A percentile compares a stretch with the other conserved stretches of the same genome.
These are phyloP conservation scores for Chauna torquata DNA, from an alignment of 2,113 vertebrate genomes.

Conservation along the genomic window DNA sequence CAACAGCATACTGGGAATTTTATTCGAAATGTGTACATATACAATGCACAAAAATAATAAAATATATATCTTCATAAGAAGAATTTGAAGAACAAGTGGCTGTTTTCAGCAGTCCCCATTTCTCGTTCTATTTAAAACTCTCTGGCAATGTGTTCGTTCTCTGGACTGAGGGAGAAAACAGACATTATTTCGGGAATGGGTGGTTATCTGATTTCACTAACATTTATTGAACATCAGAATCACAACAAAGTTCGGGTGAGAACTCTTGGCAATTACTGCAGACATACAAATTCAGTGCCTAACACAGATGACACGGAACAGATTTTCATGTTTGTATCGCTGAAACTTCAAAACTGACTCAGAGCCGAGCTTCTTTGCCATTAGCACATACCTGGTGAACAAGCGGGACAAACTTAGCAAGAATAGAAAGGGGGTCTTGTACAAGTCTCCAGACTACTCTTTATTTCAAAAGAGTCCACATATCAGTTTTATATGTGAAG, in stretches of 20 bases:
- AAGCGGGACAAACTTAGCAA: neutral
- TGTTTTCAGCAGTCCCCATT: constrained; percentile 34
- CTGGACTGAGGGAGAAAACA: constrained; percentile 40
- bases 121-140: constrained; percentile 61
- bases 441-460: neutral
- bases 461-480: neutral
- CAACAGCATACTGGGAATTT: neutral
- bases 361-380: neutral
- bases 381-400: neutral
- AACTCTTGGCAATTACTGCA: constrained; percentile 41
- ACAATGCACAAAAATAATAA: constrained; percentile 35
- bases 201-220: constrained; percentile 49
- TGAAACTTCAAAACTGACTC: neutral
- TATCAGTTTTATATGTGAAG: neutral
- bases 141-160: constrained; percentile 21
- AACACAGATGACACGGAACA: constrained; percentile 31
- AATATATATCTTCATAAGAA: neutral
- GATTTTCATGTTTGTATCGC: constrained; percentile 9
- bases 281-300: neutral
- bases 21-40: neutral
- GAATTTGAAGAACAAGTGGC: neutral
- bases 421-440: neutral
- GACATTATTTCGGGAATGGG: constrained; percentile 18
- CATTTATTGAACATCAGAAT: constrained; percentile 34
- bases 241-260: constrained; percentile 20